Percentiles rank a stretch among this genome's conserved stretches.
Evolutionary conservation across 2,797 vertebrate species (phyloP).

Genomic region (Hylomyscus alleni): DNA sequence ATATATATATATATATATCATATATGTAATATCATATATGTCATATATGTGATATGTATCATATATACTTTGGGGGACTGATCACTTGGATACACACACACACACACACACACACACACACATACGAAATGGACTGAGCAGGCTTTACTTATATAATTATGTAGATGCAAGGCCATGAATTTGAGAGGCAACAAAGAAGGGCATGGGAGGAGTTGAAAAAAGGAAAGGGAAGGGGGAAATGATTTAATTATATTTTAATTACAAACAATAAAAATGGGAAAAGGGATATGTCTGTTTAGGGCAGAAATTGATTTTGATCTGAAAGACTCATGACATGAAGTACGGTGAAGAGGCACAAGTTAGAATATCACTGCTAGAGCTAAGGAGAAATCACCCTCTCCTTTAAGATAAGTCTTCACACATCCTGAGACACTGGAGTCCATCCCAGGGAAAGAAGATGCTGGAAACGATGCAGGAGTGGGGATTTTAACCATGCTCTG

Average conservation of each 20-base stretch:
- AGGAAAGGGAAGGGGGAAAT: neutral
- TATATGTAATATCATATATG: too few relatives aligned
- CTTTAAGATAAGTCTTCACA: neutral
- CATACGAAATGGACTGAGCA: neutral
- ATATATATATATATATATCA: too few relatives aligned
- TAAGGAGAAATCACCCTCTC: neutral
- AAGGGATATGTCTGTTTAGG: neutral
- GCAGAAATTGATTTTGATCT: constrained; percentile 32
- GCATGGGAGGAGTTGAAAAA: neutral
- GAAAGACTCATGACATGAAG: constrained; percentile 38
- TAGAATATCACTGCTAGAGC: neutral
- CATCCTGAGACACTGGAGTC: neutral
- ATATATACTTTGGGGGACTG: neutral
- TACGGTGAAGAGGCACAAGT: neutral
- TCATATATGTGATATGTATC: too few relatives aligned
- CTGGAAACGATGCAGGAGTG: neutral
- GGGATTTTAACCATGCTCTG: neutral
- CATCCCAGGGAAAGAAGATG: neutral
- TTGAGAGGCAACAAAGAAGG: too few relatives aligned
- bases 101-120: too few relatives aligned
- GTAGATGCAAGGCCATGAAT: neutral
- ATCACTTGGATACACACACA: neutral
- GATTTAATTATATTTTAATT: neutral
- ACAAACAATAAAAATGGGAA: neutral
- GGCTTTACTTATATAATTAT: neutral